phyloP scores from a whole-genome alignment of 2,888 invertebrate genomes.

The Liposcelis brunnea region DNA sequence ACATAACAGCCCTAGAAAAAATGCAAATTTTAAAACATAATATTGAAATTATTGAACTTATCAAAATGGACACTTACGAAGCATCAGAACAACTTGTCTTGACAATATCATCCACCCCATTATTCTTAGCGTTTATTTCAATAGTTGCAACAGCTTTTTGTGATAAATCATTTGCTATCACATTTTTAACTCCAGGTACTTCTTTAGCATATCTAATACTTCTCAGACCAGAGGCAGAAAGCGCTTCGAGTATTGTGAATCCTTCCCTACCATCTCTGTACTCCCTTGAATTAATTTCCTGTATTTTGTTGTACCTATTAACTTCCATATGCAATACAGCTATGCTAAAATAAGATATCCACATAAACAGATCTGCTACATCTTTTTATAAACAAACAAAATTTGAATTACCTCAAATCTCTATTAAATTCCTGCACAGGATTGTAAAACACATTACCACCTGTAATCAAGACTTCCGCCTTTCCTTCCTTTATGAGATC shows the following conservation, averaged over 20 bases:
- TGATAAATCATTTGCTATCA: slow-evolving; percentile 87
- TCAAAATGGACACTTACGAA: slow-evolving; percentile 37
- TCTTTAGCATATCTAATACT: slow-evolving; percentile 95
- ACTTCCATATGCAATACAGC: not conserved
- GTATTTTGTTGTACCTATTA: not conserved
- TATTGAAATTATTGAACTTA: not conserved
- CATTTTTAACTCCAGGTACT: slow-evolving; percentile 57
- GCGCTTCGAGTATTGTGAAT: slow-evolving; percentile 68
- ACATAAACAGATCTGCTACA: no score
- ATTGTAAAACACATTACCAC: slow-evolving; percentile 86
- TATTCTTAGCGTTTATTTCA: slow-evolving; percentile 55
- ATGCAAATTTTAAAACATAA: not conserved
- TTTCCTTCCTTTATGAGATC: slow-evolving; percentile 49
- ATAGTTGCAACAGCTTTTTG: slow-evolving; percentile 73
- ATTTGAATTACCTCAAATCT: slow-evolving; percentile 72
- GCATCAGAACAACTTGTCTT: slow-evolving; percentile 72
- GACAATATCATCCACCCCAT: slow-evolving; percentile 57
- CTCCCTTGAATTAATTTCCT: not conserved
- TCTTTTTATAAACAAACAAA: no score
- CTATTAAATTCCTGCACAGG: slow-evolving; percentile 97
- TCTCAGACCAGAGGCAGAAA: slow-evolving; percentile 88
- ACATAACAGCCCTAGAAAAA: slow-evolving; percentile 62
- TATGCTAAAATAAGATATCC: not conserved
- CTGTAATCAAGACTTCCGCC: slow-evolving; percentile 51
- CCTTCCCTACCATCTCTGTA: not conserved